Evolutionary conservation across 2,797 vertebrate species (phyloP), one percentile per base, ranked within the genome.

Genomic region (Gymnoscopelus braueri): DNA sequence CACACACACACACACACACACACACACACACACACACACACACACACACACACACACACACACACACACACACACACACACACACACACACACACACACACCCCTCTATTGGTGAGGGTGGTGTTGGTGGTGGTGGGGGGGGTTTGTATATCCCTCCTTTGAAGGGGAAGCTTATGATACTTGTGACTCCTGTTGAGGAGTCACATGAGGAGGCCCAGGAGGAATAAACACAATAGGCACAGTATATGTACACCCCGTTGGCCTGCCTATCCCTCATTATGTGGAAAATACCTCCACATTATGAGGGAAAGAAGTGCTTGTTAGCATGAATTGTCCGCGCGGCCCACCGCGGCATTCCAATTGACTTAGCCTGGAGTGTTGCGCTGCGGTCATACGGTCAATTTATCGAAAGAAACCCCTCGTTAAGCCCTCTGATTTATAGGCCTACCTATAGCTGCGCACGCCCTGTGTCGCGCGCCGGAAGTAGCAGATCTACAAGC

Each of bases 111-210:
- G 52, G 49, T 24, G 32, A 14, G 15, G 59, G 57, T 32, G 71
- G n/a, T 32, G 24, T 54, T 51, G 35, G 29, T 13, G 7, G 51
- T 29, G 48, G 47, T 24, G 50, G 13, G 56, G 29, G 12, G 44
- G 62, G 12, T 26, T 49, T 49, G 48, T 24, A 69, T 49, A 55
- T 23, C 85, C 84, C 82, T 90, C 81, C 83, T 93, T 93, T 92
- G 92, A 93, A 94, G 94, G 92, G 93, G 93, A 95, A 96, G 94
- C 92, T 94, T 94, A 91, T 92, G 92, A 90, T 93, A 78, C 94
- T 94, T 95, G 94, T 96, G 95, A 96, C 95, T 96, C 92, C 79
- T 87, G 93, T 94, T 91, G 93, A 93, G 92, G 94, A 95, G 94
- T 96, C 95, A 96, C 94, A 95, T 96, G 95, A 95, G 93, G 89